Conservation (phyloP, 2,113 vertebrate genomes). For the Dicrurus megarhynchus region DNA sequence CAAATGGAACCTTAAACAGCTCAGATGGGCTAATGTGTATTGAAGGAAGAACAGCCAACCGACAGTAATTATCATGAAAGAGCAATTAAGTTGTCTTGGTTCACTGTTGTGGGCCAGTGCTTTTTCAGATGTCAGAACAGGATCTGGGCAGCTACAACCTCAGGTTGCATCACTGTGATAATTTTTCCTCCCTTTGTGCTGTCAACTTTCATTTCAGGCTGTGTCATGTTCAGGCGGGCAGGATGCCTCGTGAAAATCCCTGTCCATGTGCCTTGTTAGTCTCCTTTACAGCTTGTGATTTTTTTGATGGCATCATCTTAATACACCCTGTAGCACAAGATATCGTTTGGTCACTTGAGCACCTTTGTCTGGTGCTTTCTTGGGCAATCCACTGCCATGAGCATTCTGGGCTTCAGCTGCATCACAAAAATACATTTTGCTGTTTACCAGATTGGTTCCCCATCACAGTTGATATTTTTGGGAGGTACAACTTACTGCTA, state of each 20-base stretch:
- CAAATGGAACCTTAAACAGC: neutral
- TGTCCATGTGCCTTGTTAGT: neutral
- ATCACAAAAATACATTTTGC: neutral
- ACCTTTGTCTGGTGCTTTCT: neutral
- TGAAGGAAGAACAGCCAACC: neutral
- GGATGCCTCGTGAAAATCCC: neutral
- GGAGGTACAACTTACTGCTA: rapidly evolving
- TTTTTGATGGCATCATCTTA: neutral
- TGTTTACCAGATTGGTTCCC: neutral
- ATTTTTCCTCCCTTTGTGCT: neutral
- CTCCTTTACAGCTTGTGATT: neutral
- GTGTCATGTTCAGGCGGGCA: neutral
- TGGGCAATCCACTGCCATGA: neutral
- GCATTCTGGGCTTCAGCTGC: neutral
- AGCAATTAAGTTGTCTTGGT: constrained; percentile 11
- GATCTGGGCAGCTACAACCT: neutral
- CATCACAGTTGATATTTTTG: neutral
- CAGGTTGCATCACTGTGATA: neutral
- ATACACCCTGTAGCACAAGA: neutral
- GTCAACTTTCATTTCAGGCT: neutral
- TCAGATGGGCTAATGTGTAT: neutral
- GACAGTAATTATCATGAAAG: neutral
- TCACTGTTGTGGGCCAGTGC: neutral
- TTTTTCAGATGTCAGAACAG: neutral
- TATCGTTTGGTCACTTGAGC: neutral